These are phyloP conservation scores for Zaprionus ghesquierei DNA, from an alignment of 1,140 invertebrate species.

Conservation along the genomic window DNA sequence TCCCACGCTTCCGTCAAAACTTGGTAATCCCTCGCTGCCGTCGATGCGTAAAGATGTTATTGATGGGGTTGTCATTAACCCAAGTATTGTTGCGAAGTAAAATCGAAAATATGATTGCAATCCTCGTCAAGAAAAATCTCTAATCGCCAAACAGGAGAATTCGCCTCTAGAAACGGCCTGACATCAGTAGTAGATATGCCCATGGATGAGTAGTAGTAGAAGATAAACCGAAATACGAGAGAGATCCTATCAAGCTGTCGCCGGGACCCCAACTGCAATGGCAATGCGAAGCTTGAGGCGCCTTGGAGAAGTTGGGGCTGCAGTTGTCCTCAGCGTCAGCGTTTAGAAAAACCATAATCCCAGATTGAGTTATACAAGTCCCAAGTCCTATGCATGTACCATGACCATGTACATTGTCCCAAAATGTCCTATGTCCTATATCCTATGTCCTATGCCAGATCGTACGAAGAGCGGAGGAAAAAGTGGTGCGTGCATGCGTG, in stretches of 20 bases:
- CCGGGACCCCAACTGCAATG: slow-evolving; percentile 19
- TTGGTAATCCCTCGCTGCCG: slow-evolving; percentile 9
- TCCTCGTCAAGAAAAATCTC: slow-evolving; percentile 17
- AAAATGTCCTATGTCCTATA: slow-evolving; percentile 8
- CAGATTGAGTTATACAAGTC: not conserved
- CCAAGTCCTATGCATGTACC: not conserved
- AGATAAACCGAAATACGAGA: slow-evolving; percentile 11
- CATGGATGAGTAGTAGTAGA: not conserved
- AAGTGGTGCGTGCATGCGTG: slow-evolving; percentile 31
- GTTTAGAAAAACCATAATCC: slow-evolving; percentile 12
- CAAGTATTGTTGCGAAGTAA: not conserved
- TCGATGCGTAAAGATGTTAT: not conserved
- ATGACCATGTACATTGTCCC: slow-evolving; percentile 3
- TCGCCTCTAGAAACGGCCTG: not conserved
- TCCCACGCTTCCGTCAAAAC: slow-evolving; percentile 54
- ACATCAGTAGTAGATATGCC: not conserved
- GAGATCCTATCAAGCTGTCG: slow-evolving; percentile 31
- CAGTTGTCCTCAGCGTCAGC: slow-evolving; percentile 15
- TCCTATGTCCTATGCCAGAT: slow-evolving; percentile 7
- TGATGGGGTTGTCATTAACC: not conserved
- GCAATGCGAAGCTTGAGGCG: slow-evolving; percentile 25
- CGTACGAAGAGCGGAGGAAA: slow-evolving; percentile 14
- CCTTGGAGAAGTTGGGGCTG: not conserved
- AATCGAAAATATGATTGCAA: slow-evolving; percentile 14
- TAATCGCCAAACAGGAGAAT: slow-evolving; percentile 12